Base-by-base conservation (phyloP, 2,888 invertebrate species). In the Peribatodes rhomboidaria region DNA sequence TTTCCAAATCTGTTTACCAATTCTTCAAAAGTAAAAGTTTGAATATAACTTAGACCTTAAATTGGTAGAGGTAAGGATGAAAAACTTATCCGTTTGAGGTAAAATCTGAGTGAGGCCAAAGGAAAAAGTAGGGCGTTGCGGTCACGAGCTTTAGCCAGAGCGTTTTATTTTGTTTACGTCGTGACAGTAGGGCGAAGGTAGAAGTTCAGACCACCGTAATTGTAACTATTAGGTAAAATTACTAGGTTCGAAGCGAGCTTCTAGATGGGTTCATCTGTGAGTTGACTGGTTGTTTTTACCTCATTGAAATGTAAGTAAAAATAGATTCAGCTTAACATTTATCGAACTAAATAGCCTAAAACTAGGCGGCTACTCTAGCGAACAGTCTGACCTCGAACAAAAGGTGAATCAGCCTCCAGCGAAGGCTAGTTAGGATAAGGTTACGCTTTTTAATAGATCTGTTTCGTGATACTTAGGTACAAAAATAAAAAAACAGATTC, bases 51-150 rank as follows among this genome's bases (percentile, higher is more conserved):
- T 75, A 69, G 60, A 67, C 78, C 68, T 73, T 83, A 82, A 68
- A 67, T 13, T 3, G 8, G 50, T 64, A 11, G 35, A 1, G 58
- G 72, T 79, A 85, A 77, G 74, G 68, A 61, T 71, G 69, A 71
- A 63, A 73, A 71, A 66, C 54, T 52, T 53, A 65, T 69, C 58
- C 33, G 61, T 65, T 54, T 49, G 52, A 42, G 11, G 35, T 63
- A 70, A 67, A 78, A 70, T 61, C 71, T 69, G 66, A 72, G 73
- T 69, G 74, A 72, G 70, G 78, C 71, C 71, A 72, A 71, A 72
- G 72, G 79, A 82, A 85, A 86, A 87, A 86, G 84, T 86, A 82
- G 87, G 82, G 79, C 87, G 81, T 70, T 69, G 78, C 77, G 77
- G 80, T 87, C 88, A 87, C 87, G 88, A 85, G 77, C 78, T 75